Conservation (phyloP, 2,113 vertebrate genomes). For the Ceyx margarethae region DNA sequence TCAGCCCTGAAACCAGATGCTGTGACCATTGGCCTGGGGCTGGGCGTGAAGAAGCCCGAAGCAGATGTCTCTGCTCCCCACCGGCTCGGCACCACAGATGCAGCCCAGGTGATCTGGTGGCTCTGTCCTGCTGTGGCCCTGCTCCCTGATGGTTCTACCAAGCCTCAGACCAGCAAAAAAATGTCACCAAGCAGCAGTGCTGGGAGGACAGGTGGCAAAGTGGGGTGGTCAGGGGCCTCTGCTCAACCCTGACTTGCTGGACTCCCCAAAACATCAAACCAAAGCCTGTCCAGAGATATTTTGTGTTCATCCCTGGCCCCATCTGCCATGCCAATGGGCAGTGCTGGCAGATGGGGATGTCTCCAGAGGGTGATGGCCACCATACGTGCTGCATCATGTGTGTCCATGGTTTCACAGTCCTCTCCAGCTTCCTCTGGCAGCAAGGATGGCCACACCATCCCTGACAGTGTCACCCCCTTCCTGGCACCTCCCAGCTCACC, state of each 20-base stretch:
- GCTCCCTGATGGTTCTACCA: neutral
- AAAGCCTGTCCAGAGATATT: neutral
- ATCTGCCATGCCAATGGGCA: neutral
- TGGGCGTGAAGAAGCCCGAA: conserved; percentile 68
- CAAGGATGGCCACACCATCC: rapidly evolving
- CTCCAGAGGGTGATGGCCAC: neutral
- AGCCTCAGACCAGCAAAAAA: neutral
- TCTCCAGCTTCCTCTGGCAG: neutral
- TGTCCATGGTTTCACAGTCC: rapidly evolving
- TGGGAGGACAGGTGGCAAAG: neutral
- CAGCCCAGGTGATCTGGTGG: conserved; percentile 49
- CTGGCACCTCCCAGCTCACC: neutral
- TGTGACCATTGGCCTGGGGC: conserved; percentile 8
- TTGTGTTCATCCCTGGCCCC: neutral
- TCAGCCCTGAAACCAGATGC: conserved; percentile 42
- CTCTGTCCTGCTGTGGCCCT: rapidly evolving
- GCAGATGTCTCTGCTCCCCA: conserved; percentile 52
- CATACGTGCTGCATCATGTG: rapidly evolving
- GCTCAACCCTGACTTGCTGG: neutral
- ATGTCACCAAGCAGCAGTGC: neutral
- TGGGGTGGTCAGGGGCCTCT: neutral
- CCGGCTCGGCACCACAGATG: conserved; percentile 12
- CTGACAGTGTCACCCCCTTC: neutral
- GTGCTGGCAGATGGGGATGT: neutral
- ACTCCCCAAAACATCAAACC: neutral